These are phyloP conservation scores for Psilanteris sp. DNA, from an alignment of 1,140 invertebrate species.

Conservation along the genomic window DNA sequence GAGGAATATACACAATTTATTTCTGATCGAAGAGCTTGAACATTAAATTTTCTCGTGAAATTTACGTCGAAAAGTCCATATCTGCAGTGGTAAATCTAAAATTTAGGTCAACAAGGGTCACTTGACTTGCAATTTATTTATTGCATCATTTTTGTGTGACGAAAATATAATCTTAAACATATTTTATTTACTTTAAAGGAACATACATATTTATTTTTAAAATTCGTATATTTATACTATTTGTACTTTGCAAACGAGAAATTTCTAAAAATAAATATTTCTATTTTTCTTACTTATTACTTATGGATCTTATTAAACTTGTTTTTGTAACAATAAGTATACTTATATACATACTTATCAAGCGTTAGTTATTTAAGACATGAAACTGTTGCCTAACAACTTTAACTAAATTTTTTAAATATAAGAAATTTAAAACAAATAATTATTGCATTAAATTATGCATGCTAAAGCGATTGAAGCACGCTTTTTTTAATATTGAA, in stretches of 20 bases:
- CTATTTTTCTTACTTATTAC: no score
- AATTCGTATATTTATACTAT: slow-evolving; percentile 1
- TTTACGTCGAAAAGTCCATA: slow-evolving; percentile 13
- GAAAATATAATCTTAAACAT: slow-evolving; percentile 17
- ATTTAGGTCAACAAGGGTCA: slow-evolving; percentile 27
- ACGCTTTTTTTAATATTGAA: not conserved
- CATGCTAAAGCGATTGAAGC: no score
- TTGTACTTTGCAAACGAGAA: no score
- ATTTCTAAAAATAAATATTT: slow-evolving; percentile 5
- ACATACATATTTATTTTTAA: slow-evolving; percentile 5
- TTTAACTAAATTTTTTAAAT: no score
- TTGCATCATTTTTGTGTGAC: slow-evolving; percentile 11
- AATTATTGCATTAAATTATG: no score
- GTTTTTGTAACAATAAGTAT: no score
- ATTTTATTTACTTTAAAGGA: slow-evolving; percentile 17
- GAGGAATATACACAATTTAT: slow-evolving; percentile 11
- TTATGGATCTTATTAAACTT: no score
- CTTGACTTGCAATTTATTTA: slow-evolving; percentile 21
- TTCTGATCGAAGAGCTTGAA: slow-evolving; percentile 4
- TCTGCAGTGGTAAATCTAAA: not conserved
- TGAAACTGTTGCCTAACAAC: no score
- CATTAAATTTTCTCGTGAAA: slow-evolving; percentile 18
- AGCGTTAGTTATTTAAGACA: no score
- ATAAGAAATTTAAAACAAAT: no score
- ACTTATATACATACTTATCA: no score